Conservation (phyloP, 2,888 invertebrate species). For the Megamerina dolium region DNA sequence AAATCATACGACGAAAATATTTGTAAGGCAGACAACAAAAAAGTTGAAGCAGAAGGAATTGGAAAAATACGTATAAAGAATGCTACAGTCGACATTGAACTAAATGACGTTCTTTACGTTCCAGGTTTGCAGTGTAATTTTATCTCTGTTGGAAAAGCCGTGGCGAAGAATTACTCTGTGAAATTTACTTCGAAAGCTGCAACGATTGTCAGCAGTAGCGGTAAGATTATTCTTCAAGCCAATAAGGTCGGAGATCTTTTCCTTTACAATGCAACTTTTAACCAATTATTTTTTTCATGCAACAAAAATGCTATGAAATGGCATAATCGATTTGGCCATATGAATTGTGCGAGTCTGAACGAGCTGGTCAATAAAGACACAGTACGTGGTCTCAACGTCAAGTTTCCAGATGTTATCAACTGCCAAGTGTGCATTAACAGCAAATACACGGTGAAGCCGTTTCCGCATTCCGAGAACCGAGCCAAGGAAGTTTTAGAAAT, state of each 20-base stretch:
- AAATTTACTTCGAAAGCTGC: background rate
- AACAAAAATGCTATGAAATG: conserved; percentile 5
- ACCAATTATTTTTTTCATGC: conserved; percentile 1
- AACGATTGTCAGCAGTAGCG: background rate
- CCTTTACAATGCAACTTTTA: conserved; percentile 2
- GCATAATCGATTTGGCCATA: conserved; percentile 8
- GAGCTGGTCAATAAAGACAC: background rate
- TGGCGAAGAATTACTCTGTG: conserved; percentile 1
- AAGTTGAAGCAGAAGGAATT: conserved; percentile 9
- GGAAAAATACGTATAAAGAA: conserved; percentile 8
- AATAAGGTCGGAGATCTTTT: conserved; percentile 2
- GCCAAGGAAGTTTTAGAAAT: background rate
- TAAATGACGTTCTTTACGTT: conserved; percentile 14
- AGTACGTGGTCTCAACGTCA: background rate
- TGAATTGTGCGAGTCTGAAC: conserved; percentile 5
- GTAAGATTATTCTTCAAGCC: background rate
- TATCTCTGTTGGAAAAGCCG: conserved; percentile 9
- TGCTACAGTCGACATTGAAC: conserved; percentile 2
- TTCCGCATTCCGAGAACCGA: background rate
- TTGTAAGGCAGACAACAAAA: conserved; percentile 7
- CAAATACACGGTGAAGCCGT: background rate
- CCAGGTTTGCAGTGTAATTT: conserved; percentile 14
- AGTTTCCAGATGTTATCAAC: background rate
- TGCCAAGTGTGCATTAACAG: background rate
- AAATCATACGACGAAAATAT: conserved; percentile 6